Evolutionary conservation across 2,888 invertebrate genomes (phyloP), one percentile per base, ranked within the genome.

Genomic region (Pseudeuparius sepicola): DNA sequence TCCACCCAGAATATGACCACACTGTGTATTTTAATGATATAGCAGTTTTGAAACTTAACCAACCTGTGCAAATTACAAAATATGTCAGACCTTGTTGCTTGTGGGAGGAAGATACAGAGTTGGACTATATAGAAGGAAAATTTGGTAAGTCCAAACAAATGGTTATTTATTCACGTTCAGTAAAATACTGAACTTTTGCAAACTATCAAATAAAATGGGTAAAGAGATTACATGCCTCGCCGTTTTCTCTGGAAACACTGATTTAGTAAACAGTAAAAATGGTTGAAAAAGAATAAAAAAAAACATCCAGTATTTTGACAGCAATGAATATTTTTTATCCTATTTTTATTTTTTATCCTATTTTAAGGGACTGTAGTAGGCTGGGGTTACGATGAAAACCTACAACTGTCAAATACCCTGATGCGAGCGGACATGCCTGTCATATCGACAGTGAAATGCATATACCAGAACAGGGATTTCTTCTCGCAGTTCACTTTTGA

Each of bases 371-470:
- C 53, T 2, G 59, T 60, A 4, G 56, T 59, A 13, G 59, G 59
- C 7, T 60, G 59, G 51, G 75, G 75, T 14, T 72, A 68, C 47
- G 72, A 73, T 48, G 70, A 72, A 43, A 67, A 64, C 1, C 68
- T 69, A 13, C 60, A 64, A 12, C 64, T 73, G 64, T 70, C 2
- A 66, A 72, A 48, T 23, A 69, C 69, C 36, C 54, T 74, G 25
- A 67, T 65, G 40, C 60, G 71, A 36, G 69, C 73, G 0, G 63
- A 70, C 44, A 72, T 76, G 72, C 74, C 75, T 0, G 63, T 75
- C 3, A 71, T 75, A 0, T 67, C 70, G 43, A 67, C 68, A 29
- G 64, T 67, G 46, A 69, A 67, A 4, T 76, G 76, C 52, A 65
- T 75, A 44, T 61, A 70, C 34, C 74, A 73, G 0, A 70, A 72